Conservation (phyloP, 2,797 vertebrate species). For the Chaenodraco wilsoni region DNA sequence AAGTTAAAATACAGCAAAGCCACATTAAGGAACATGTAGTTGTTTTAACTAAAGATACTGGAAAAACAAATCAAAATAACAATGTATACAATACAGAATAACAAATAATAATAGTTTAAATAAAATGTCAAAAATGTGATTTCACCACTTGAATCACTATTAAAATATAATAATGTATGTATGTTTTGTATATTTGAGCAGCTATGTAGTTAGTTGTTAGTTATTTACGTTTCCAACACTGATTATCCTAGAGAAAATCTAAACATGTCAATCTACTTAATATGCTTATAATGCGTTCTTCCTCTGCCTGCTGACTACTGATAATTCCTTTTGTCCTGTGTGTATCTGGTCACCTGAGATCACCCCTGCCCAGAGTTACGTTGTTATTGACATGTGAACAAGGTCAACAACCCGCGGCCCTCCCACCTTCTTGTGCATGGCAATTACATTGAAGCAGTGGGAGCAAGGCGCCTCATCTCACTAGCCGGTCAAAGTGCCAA, state of each 20-base stretch:
- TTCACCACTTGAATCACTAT: too few relatives aligned
- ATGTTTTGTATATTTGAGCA: too few relatives aligned
- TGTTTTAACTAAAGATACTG: too few relatives aligned
- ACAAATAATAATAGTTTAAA: too few relatives aligned
- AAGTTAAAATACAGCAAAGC: too few relatives aligned
- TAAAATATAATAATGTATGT: too few relatives aligned
- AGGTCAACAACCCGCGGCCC: constrained; percentile 76
- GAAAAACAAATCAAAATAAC: too few relatives aligned
- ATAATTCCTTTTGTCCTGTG: constrained; percentile 48
- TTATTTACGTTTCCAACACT: too few relatives aligned
- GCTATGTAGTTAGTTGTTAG: too few relatives aligned
- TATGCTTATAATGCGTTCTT: background rate
- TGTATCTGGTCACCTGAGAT: constrained; percentile 58
- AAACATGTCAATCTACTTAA: background rate
- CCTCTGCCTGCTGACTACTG: constrained; percentile 47
- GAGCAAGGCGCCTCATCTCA: constrained; percentile 73
- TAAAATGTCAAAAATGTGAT: too few relatives aligned
- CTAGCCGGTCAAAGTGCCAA: constrained; percentile 72
- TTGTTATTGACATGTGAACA: constrained; percentile 69
- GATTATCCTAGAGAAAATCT: background rate
- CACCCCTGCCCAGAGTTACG: constrained; percentile 37
- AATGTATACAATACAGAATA: too few relatives aligned
- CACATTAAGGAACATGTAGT: too few relatives aligned
- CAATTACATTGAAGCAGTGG: constrained; percentile 74
- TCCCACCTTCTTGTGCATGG: constrained; percentile 65